Base-by-base conservation (phyloP, 2,888 invertebrate species). In the Polydrusus tereticollis region DNA sequence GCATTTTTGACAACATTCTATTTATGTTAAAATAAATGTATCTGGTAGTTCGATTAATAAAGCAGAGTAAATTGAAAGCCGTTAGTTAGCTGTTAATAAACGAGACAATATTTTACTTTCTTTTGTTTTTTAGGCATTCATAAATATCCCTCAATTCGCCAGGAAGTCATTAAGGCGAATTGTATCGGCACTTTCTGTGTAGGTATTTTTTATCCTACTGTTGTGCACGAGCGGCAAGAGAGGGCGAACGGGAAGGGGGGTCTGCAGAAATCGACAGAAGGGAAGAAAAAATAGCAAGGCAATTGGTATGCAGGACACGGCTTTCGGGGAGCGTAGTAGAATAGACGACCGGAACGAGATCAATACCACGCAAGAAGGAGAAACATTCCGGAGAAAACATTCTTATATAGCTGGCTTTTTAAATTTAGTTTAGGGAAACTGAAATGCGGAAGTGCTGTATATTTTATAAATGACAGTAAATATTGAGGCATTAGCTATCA, bases 261-360 rank as follows among this genome's bases (percentile, higher is more conserved):
- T 58, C 80, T 78, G 82, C 78, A 76, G 79, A 78, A 77, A 79
- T 75, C 75, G 76, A 73, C 75, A 75, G 77, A 76, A 55, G 86
- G 82, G 83, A 82, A 81, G 83, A 78, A 87, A 87, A 88, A 87
- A 88, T 87, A 87, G 82, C 87, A 86, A 87, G 86, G 87, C 88
- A 88, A 88, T 88, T 88, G 88, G 88, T 88, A 88, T 88, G 88
- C 88, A 88, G 88, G 87, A 86, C 88, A 88, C 88, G 88, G 87
- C 88, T 87, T 86, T 81, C 83, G 82, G 80, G 72, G 75, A 72
- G 66, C 72, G 72, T 82, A 81, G 82, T 73, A 75, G 78, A 85
- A 84, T 86, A 86, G 85, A 86, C 67, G 71, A 71, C 86, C 85
- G 85, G 86, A 86, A 84, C 85, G 82, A 82, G 85, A 85, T 85